These are phyloP conservation scores for Haplotaxodon microlepis DNA, from an alignment of 2,113 vertebrate species.

Conservation along the genomic window DNA sequence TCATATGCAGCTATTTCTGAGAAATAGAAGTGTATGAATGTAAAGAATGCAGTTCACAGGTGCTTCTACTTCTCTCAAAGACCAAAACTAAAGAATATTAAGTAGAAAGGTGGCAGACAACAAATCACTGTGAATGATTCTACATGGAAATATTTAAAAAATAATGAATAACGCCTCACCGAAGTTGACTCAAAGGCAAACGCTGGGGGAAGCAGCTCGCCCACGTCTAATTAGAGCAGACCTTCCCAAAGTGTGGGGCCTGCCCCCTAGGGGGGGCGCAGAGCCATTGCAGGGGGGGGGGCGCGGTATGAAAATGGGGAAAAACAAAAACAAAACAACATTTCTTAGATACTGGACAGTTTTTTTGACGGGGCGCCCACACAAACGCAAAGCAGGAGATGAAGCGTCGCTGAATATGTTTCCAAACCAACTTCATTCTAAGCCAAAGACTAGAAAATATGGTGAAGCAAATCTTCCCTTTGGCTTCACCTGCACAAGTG, in stretches of 20 bases:
- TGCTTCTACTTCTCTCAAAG: not conserved
- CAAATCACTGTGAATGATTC: not conserved
- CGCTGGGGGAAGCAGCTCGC: not conserved
- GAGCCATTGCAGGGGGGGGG: not conserved
- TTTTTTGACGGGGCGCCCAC: accelerated
- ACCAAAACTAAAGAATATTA: not conserved
- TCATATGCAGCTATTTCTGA: not conserved
- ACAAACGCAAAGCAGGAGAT: too few relatives aligned
- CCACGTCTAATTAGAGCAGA: not conserved
- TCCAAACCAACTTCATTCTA: too few relatives aligned
- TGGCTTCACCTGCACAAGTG: too few relatives aligned
- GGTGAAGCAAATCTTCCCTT: too few relatives aligned
- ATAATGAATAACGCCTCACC: not conserved
- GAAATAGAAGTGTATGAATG: not conserved
- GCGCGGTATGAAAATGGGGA: accelerated
- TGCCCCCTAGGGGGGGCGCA: not conserved
- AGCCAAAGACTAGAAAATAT: too few relatives aligned
- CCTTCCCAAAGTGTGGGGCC: not conserved
- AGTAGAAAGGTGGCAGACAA: not conserved
- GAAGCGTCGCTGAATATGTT: too few relatives aligned
- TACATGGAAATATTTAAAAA: not conserved
- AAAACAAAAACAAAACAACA: too few relatives aligned
- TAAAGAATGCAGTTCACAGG: not conserved
- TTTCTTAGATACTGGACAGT: too few relatives aligned
- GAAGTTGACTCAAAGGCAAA: not conserved